Evolutionary conservation across 2,888 invertebrate genomes (phyloP), one percentile per base, ranked within the genome.

Genomic region (Hirtodrosophila histrioides): DNA sequence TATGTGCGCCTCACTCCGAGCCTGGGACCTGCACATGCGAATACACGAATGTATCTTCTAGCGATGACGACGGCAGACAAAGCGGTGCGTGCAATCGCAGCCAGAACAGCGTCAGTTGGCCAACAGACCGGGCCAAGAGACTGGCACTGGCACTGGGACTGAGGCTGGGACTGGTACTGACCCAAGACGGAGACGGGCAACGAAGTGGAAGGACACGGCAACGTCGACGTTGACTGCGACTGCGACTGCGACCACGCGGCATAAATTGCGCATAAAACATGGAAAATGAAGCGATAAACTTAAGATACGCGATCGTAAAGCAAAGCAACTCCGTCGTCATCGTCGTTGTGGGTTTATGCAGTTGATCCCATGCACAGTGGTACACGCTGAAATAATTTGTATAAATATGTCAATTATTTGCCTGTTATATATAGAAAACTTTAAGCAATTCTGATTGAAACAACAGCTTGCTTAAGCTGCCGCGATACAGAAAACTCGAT

Each of bases 221-320:
- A 46, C 33, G 10, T 12, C 33, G 33, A 60, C 39, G 9, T n/a
- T 11, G 51, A 35, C 45, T 11, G 66, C 35, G n/a, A 48, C 23
- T 17, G 53, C 44, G 48, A 55, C 56, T 44, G 60, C 50, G 73
- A 70, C 72, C 60, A 66, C 72, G 86, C 76, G 84, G 84, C 86
- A 84, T 84, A 87, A 84, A 87, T 82, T 84, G 88, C 78, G 84
- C 88, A 88, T 88, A 89, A 88, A 88, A 89, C 88, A 88, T 88
- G 88, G 86, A 88, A 88, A 88, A 88, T 88, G 84, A 89, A 88
- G 89, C 89, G 88, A 89, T 88, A 88, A 88, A 88, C 86, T 88
- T 88, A 76, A 87, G 88, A 87, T 87, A 88, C 88, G 88, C 88
- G 87, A 87, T 88, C 87, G 84, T 87, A 88, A 88, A 87, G 86